Evolutionary conservation across 2,888 invertebrate genomes (phyloP), one percentile per base, ranked within the genome.

Genomic region (Drosophila mulleri): DNA sequence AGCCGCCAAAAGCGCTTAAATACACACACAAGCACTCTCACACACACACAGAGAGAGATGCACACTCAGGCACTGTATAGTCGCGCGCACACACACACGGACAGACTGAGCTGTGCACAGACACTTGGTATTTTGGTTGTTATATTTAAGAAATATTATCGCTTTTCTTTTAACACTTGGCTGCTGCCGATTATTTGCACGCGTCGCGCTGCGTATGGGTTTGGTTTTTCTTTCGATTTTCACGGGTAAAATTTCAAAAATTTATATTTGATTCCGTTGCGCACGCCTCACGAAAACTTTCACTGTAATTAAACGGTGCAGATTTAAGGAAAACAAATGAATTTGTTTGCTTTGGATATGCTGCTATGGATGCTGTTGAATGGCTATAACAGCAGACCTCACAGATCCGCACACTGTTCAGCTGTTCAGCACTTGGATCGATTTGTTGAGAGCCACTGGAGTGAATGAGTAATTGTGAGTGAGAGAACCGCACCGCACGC

Each of bases 401-500:
- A 44, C 39, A 70, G 57, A 42, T 59, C 45, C 60, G 50, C 67
- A 61, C 73, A 73, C 69, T 57, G 78, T 78, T 78, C 78, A 60
- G 78, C 76, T 69, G 67, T 62, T 53, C 53, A 53, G 53, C 53
- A 39, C 50, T 37, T 16, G 47, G 54, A 45, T 56, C 32, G 45
- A 44, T 4, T 26, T 14, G 47, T 67, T 52, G 35, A 41, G 23
- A 50, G 58, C 68, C 62, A 68, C 67, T 74, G 59, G 41, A 53
- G 53, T 47, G 59, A 48, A 62, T 62, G 50, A 52, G 66, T 66
- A 48, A 71, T 58, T 66, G 54, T 68, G 62, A 74, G 62, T 74
- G 63, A 77, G 83, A 88, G 88, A 91, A 89, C 91, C 84, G 86
- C 86, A 90, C 90, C 91, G 91, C 89, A 90, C 90, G 90, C 90